Evolutionary conservation across 2,888 invertebrate genomes (phyloP), one percentile per base, ranked within the genome.

Genomic region (Heteromyza rotundicornis): DNA sequence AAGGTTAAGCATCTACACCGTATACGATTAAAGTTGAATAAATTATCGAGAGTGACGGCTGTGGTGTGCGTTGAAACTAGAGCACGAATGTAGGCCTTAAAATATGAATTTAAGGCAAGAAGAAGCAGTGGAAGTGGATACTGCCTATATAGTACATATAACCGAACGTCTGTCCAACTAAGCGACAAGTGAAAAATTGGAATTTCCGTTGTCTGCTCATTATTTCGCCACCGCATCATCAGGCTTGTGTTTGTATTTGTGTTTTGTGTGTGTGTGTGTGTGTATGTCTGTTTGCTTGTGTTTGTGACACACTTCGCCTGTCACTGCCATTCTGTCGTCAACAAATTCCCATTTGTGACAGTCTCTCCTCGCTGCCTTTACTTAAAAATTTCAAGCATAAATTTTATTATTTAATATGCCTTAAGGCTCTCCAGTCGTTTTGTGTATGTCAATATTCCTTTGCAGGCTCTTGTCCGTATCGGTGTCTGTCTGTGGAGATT

Each of bases 371-470:
- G 32, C 17, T 19, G 24, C 17, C 32, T 53, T 32, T 2, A 17
- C 53, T 32, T 32, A 32, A 14, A 53, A 53, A 32, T 44, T 56
- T 22, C n/a, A n/a, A 23, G 44, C 56, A 40, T 56, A 44, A 56
- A 56, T 44, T 56, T 40, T 23, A 56, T 74, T 68, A 69, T 75
- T 76, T 70, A 76, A 74, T 75, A 65, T 72, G 69, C 69, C 64
- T 62, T 59, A 65, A 64, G 65, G 64, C 64, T 23, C 19, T 8
- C 5, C 32, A n/a, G n/a, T n/a, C n/a, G n/a, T n/a, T n/a, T 40
- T 7, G 40, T n/a, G 22, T 23, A 49, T 16, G 32, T n/a, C 44
- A 16, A 52, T 36, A 27, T 59, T 62, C 64, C 22, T 22, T 14
- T 24, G n/a, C n/a, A n/a, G 19, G 27, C 51, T 51, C 12, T 24